Percentiles rank a stretch among this genome's conserved stretches.
Evolutionary conservation across 2,888 invertebrate genomes (phyloP).

Genomic region (Hololepta plana): DNA sequence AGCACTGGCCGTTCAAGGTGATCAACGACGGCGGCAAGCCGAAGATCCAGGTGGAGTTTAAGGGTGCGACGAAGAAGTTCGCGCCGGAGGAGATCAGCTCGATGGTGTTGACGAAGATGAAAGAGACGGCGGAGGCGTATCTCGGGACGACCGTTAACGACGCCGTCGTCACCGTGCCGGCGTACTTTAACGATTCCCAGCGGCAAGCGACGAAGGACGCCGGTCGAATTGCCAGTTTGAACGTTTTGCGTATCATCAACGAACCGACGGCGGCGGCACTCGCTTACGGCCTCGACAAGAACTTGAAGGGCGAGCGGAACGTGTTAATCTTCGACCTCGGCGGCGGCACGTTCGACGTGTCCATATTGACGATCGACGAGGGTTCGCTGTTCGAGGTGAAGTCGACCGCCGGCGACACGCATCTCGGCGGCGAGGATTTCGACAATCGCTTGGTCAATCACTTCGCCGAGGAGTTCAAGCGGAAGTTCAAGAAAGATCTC

Average conservation of each 20-base stretch:
- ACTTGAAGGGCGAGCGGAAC: constrained; percentile 43
- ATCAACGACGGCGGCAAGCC: constrained; percentile 45
- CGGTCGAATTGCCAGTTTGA: constrained; percentile 53
- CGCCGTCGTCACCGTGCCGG: constrained; percentile 66
- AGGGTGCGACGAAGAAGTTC: constrained; percentile 42
- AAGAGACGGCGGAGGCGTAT: constrained; percentile 55
- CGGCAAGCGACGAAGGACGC: constrained; percentile 70
- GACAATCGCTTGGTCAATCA: constrained; percentile 37
- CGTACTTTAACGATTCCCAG: constrained; percentile 51
- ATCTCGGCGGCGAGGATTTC: constrained; percentile 59
- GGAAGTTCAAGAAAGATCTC: constrained; percentile 31
- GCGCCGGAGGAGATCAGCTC: constrained; percentile 53
- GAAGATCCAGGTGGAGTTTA: constrained; percentile 48
- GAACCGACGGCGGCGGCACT: constrained; percentile 63
- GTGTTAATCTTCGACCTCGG: constrained; percentile 48
- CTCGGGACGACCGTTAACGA: constrained; percentile 45
- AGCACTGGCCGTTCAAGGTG: constrained; percentile 70
- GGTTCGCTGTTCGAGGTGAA: constrained; percentile 59
- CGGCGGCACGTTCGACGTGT: constrained; percentile 60
- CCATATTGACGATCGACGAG: constrained; percentile 67
- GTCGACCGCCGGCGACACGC: constrained; percentile 71
- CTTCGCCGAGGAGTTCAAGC: constrained; percentile 37
- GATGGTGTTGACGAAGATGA: constrained; percentile 43
- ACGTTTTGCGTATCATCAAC: constrained; percentile 67
- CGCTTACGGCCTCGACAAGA: constrained; percentile 52